A percentile compares a stretch with the other conserved stretches of the same genome.
These are phyloP conservation scores for Hydropsyche betteni DNA, from an alignment of 2,888 invertebrate genomes.

Conservation along the genomic window DNA sequence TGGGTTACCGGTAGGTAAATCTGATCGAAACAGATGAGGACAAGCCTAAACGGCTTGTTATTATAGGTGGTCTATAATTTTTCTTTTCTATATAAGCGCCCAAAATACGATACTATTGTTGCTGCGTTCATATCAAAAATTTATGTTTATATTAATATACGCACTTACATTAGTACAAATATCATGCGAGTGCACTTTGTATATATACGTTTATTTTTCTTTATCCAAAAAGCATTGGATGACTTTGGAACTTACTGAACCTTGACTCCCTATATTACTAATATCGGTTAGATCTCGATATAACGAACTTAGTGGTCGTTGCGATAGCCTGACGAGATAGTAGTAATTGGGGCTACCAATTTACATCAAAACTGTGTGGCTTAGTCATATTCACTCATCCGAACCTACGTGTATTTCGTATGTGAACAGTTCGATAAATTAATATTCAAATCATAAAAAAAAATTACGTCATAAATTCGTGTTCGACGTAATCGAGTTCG, in stretches of 20 bases:
- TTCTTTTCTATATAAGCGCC: slow-evolving; percentile 36
- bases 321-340: slow-evolving; percentile 29
- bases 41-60: slow-evolving; percentile 46
- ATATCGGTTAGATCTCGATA: slow-evolving; percentile 34
- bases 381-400: slow-evolving; percentile 32
- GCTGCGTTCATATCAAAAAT: slow-evolving; percentile 35
- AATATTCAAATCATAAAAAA: no score
- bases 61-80: slow-evolving; percentile 49
- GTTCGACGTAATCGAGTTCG: neutral
- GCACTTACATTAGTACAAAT: slow-evolving; percentile 13
- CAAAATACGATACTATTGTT: slow-evolving; percentile 32
- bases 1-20: slow-evolving; percentile 42
- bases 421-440: neutral
- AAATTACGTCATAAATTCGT: neutral
- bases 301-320: slow-evolving; percentile 39
- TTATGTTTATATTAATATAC: slow-evolving; percentile 28
- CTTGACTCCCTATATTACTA: slow-evolving; percentile 38
- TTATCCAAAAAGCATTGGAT: slow-evolving; percentile 1
- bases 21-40: slow-evolving; percentile 44
- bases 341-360: slow-evolving; percentile 33
- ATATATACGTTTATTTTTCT: neutral
- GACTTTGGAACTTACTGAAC: slow-evolving; percentile 35
- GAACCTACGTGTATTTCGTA: neutral
- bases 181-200: neutral
- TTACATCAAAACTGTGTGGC: slow-evolving; percentile 17